Evolutionary conservation across 2,797 vertebrate genomes (phyloP).

Genomic region (Periparus ater): DNA sequence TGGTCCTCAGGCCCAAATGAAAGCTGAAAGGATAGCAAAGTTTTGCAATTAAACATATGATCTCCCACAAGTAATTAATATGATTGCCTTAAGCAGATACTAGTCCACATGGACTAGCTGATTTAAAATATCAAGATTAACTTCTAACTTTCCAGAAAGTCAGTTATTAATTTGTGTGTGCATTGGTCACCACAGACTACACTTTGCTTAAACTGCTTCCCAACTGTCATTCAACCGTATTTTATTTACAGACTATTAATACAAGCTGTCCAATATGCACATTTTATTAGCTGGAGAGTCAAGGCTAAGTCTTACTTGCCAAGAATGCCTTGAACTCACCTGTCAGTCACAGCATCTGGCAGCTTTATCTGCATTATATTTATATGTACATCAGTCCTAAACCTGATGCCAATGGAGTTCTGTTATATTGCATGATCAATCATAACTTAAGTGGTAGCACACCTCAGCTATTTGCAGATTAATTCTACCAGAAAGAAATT

Average conservation of each 20-base stretch:
- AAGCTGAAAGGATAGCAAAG: not conserved
- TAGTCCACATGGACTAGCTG: not conserved
- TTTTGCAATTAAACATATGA: not conserved
- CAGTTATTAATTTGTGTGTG: not conserved
- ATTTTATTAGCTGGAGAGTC: not conserved
- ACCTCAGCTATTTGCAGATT: constrained; percentile 27
- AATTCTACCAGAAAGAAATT: constrained; percentile 31
- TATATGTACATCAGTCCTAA: not conserved
- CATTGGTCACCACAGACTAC: not conserved
- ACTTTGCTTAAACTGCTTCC: not conserved
- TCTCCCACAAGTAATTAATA: not conserved
- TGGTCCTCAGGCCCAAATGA: not conserved
- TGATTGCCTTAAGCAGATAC: not conserved
- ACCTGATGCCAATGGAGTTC: not conserved
- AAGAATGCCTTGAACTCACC: not conserved
- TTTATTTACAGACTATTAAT: not conserved
- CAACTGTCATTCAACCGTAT: not conserved
- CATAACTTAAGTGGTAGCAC: constrained; percentile 15
- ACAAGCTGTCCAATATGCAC: not conserved
- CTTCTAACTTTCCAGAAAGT: not conserved
- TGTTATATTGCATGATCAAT: constrained; percentile 20
- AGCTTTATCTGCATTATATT: not conserved
- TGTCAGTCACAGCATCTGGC: not conserved
- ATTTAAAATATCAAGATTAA: not conserved
- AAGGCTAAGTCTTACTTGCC: not conserved